Base-by-base conservation (phyloP, 2,113 vertebrate species). In the Ptilonorhynchus violaceus region DNA sequence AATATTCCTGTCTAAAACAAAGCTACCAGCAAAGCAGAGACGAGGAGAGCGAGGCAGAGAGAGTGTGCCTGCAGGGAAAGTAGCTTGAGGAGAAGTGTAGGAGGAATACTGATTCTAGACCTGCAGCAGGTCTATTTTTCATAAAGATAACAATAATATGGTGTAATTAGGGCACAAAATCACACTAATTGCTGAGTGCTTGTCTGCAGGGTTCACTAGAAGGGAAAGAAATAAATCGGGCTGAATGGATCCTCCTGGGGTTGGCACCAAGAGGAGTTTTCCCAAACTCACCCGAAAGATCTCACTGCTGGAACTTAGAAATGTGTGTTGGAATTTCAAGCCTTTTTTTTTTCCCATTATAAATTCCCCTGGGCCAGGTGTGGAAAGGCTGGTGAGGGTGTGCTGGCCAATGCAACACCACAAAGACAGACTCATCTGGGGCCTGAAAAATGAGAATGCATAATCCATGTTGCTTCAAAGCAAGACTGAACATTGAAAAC, bases 91-190 rank as follows among this genome's bases (percentile, higher is more conserved):
- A 91, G 42, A 96, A 91, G 62, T 88, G 92, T 94, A 90, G 92
- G 94, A 96, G 89, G 91, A 95, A 81, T 85, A 89, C 88, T 85
- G 77, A 95, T 85, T 93, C 77, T 28, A 95, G 63, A 93, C 76
- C 88, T 89, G 91, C 78, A 89, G 86, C 62, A 87, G 70, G 66
- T 89, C 77, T 89, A 35, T 85, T 96, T 96, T 97, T 95, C 49
- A 70, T 88, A 59, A 80, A 93, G 88, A 79, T 69, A 91, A 85
- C 82, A 96, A 92, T 73, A 92, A 89, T 82, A 84, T 1, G 2
- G 82, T 80, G 58, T 88, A 92, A 93, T 96, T 94, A 95, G 59
- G 83, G 33, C 33, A 44, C 80, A 87, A 94, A 95, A 96, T 75
- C 74, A 74, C 56, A 52, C 24, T 55, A 82, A 75, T 88, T 92